Base-by-base conservation (phyloP, 2,888 invertebrate genomes). In the Brachylomia viminalis region DNA sequence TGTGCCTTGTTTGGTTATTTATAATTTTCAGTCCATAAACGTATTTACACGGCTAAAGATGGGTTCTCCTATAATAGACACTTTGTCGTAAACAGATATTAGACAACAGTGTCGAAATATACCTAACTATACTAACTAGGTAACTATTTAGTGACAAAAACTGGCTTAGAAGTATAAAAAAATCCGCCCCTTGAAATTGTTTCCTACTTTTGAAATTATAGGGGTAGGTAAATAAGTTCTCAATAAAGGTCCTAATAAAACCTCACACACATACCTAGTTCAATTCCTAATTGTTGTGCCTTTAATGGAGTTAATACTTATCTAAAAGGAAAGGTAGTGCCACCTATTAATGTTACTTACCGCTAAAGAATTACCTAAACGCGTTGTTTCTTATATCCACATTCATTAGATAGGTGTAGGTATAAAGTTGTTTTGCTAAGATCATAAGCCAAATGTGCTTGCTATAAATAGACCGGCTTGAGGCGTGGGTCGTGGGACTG, bases 381-480 rank as follows among this genome's bases (percentile, higher is more conserved):
- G 17, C 38, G 20, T 72, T 20, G 27, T 47, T 62, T 38, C 38
- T 80, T 80, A 47, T 54, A 11, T 23, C 23, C 8, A 42, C 56
- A 45, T 27, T 27, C 23, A 49, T 75, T 54, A 33, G 38, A 52
- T 58, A n/a, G n/a, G 5, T 47, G 56, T 58, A n/a, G n/a, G 5
- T 47, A 47, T 65, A 49, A 69, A 65, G 58, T 52, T 33, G 27
- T 64, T 72, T 75, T 70, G 72, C 72, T 71, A 76, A 79, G 59
- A 78, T 68, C 73, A 72, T 68, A 68, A 80, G 75, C 77, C 89
- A 87, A 92, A 91, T 90, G 90, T 87, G 89, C 81, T 93, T 87
- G 89, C 81, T 93, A 93, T 92, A 93, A 93, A 94, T 94, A 94
- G 92, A 86, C 70, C 75, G 54, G 74, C 66, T 71, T 75, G 80